A percentile compares a stretch with the other conserved stretches of the same genome.
Conservation (phyloP, 2,113 vertebrate genomes). For the Pterocles burchelli region DNA sequence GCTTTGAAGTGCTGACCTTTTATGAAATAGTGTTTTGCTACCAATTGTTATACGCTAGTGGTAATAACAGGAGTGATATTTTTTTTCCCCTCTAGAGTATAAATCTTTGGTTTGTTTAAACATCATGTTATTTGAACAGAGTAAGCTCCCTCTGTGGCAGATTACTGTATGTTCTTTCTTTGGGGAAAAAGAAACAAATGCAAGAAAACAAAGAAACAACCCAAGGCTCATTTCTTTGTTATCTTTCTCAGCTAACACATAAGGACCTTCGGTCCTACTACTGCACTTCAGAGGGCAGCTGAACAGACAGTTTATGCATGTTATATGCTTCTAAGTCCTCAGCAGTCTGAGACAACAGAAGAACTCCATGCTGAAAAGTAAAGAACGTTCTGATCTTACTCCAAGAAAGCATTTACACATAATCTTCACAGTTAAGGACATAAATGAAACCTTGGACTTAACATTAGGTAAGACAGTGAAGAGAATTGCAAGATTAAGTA, state of each 20-base stretch:
- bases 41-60: not conserved
- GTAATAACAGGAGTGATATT: not conserved
- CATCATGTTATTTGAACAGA: not conserved
- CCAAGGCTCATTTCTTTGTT: not conserved
- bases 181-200: not conserved
- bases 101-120: conserved; percentile 23
- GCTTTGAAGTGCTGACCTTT: conserved; percentile 29
- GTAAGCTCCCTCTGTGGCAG: not conserved
- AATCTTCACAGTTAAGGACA: conserved; percentile 2
- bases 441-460: conserved; percentile 4
- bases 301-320: not conserved
- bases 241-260: not conserved
- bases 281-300: not conserved
- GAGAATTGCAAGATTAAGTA: conserved; percentile 21
- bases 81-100: not conserved
- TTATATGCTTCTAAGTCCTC: not conserved
- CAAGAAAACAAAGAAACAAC: not conserved
- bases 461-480: conserved; percentile 11
- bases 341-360: not conserved
- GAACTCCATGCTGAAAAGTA: not conserved
- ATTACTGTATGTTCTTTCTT: not conserved
- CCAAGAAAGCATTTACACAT: not conserved
- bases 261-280: not conserved
- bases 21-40: conserved; percentile 9
- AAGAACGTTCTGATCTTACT: not conserved